Base-by-base conservation (phyloP, 2,888 invertebrate genomes). In the Cheilosia pagana region DNA sequence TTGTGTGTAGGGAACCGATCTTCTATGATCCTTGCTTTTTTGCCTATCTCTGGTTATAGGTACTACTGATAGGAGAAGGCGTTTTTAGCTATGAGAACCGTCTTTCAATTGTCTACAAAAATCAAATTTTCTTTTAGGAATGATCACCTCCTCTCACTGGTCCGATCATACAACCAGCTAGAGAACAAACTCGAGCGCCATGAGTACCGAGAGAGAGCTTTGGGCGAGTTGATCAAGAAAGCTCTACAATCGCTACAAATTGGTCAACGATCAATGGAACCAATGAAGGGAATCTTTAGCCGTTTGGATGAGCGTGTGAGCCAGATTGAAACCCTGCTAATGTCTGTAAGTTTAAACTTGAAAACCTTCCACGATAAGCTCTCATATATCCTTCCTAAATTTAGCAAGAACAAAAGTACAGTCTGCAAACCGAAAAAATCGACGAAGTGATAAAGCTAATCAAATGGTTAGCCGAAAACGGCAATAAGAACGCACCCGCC, bases 131-230 rank as follows among this genome's bases (percentile, higher is more conserved):
- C 31, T 10, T 78, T 14, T 12, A 85, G 85, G 62, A 85, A 67
- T 86, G 95, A 96, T 88, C 96, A 96, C 0, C 94, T 97, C 90
- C 91, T 97, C 86, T 96, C 96, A 21, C 92, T 97, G 76, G 95
- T 96, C 10, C 95, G 96, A 89, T 95, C 96, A 90, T 95, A 96
- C 90, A 94, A 96, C 53, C 94, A 94, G 45, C 94, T 96, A 63
- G 96, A 96, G 86, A 96, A 96, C 89, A 97, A 97, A 92, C 91
- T 97, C 83, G 97, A 97, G 89, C 93, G 97, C 3, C 97, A 97
- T 91, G 97, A 97, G 90, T 95, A 94, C 88, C 93, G 97, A 12
- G 97, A 97, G 90, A 94, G 96, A 86, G 94, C 95, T 0, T 92
- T 96, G 23, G 96, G 96, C 0, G 97, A 97, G 75, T 94, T 96